Base-by-base conservation (phyloP, 1,140 invertebrate species). In the Myzus persicae region DNA sequence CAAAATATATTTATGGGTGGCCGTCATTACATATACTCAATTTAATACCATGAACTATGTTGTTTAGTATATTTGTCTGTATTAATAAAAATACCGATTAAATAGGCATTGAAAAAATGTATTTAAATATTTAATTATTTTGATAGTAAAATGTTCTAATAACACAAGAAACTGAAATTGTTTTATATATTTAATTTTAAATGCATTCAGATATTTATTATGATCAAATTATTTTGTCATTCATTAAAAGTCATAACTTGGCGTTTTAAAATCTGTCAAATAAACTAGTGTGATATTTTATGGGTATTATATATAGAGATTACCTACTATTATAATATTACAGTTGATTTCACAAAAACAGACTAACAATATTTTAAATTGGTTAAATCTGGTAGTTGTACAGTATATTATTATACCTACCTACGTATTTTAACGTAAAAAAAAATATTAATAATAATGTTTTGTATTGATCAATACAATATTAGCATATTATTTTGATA, bases 221-320 rank as follows among this genome's bases (percentile, higher is more conserved):
- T 24, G 48, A n/a, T 76, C 14, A n/a, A 76, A 76, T 76, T n/a
- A 36, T n/a, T 76, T n/a, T 76, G 22, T 18, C 14, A 76, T 76
- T 76, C 31, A 18, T 76, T 76, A n/a, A 18, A n/a, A 76, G 3
- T n/a, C 14, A 18, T 76, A n/a, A 76, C 59, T n/a, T n/a, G 14
- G 18, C 4, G 14, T n/a, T n/a, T 76, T 76, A n/a, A 76, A 18
- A n/a, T 76, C 1, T 76, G 31, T 76, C 14, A 76, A n/a, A n/a
- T 76, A 76, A 76, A 76, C 36, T n/a, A 76, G 59, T 76, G 26
- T n/a, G n/a, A 76, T 76, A 76, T 76, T n/a, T n/a, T 76, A n/a
- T 67, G n/a, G n/a, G n/a, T n/a, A n/a, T n/a, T n/a, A n/a, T 14
- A n/a, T 36, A n/a, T 76, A 18, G 31, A 76, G 31, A 76, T 36